Evolutionary conservation across 2,113 vertebrate genomes (phyloP), one percentile per base, ranked within the genome.

Genomic region (Guaruba guarouba): DNA sequence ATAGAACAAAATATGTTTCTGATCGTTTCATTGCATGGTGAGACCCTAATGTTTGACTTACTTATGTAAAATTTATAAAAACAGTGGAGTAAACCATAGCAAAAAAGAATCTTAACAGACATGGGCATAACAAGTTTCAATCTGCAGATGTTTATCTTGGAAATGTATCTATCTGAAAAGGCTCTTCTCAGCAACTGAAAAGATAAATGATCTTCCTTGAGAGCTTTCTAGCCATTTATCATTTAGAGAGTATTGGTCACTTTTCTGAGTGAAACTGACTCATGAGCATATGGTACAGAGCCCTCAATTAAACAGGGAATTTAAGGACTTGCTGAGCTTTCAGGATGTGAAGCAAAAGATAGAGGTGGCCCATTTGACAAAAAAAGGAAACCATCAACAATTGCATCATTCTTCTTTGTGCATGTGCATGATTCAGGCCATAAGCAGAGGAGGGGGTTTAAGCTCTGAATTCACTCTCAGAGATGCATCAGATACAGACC

Each of bases 251-350:
- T 90, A 92, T 54, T 94, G 82, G 75, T 92, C 82, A 88, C 43
- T 87, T 92, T 94, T 93, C 63, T 93, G 82, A 92, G 88, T 62
- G 54, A 97, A 95, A 77, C 52, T 82, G 76, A 82, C 75, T 95
- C 62, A 14, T 77, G 71, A 94, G 49, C 71, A 88, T 90, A 93
- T 94, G 82, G 77, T 91, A 52, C 48, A 66, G 62, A 87, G 35
- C 33, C 44, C 59, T 85, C 81, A 89, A 62, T 91, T 95, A 92
- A 95, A 82, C 27, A 35, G n/a, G 19, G 57, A 92, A 69, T 78
- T 91, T 84, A 66, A 68, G 66, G 66, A 87, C 77, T 91, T 96
- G 55, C 80, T 86, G 91, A 88, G 73, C 29, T 89, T 95, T 91
- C 78, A 79, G 74, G 17, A 64, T 84, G 37, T 48, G 11, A 85